Evolutionary conservation across 2,888 invertebrate genomes (phyloP), one percentile per base, ranked within the genome.

Genomic region (Tetragonisca angustula): DNA sequence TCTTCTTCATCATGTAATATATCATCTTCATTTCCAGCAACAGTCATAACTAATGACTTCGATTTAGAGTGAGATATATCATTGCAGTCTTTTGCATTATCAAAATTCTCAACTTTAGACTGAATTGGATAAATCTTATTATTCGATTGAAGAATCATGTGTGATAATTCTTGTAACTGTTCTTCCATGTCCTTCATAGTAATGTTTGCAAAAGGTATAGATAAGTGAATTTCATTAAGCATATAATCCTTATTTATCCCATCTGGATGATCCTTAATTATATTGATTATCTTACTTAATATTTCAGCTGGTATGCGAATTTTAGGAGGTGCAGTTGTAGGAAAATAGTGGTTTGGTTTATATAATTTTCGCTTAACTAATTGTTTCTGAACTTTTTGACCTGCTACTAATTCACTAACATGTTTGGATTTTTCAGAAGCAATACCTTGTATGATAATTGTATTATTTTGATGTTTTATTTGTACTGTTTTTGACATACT

Each of bases 401-500:
- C 79, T 0, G 84, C 68, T 0, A 94, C 91, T 13, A 94, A 76
- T 0, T 86, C 79, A 68, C 87, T 90, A 2, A 94, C 76, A n/a
- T 94, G 93, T 21, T 81, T 83, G 0, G 89, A 84, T 24, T 90
- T 91, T 5, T 91, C 89, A 0, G 90, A 84, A 0, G 90, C 80
- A 0, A 92, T 77, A 3, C 90, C 91, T 54, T 76, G 79, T 1
- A 90, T 84, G 74, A 49, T 79, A 17, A 3, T 1, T 21, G 2
- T 81, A 50, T 50, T 81, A 15, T 85, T 49, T 6, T 0, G 5
- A 3, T 50, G 49, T 0, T 75, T 67, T 54, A 90, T 17, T 4
- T 6, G 13, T 15, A 91, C 70, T 6, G 85, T 64, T 0, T 88
- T 76, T 0, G 85, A 78, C 24, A 91, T 88, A 70, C 87, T 90